Evolutionary conservation across 2,113 vertebrate genomes (phyloP).

Genomic region (Halichoeres trimaculatus): DNA sequence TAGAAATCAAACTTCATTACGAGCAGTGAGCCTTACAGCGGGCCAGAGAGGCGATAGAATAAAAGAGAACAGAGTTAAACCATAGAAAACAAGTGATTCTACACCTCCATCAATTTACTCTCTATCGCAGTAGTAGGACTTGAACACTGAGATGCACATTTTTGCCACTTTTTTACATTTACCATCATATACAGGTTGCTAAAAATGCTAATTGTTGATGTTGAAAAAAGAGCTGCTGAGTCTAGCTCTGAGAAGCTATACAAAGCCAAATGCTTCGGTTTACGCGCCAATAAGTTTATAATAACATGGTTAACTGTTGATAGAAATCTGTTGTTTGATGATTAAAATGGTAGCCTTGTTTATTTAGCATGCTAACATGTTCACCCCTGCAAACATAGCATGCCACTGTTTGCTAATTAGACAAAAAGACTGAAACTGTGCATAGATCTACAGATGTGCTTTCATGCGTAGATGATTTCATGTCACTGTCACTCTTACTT

Average conservation of each 20-base stretch:
- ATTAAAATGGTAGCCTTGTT: too few species aligned
- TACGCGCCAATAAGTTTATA: too few species aligned
- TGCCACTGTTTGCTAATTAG: neutral
- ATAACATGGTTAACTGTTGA: too few species aligned
- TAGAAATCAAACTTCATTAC: slow-evolving; percentile 64
- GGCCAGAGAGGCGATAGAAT: neutral
- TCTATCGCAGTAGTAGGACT: too few species aligned
- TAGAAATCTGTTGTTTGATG: neutral
- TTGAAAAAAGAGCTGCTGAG: too few species aligned
- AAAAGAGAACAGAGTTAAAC: slow-evolving; percentile 5
- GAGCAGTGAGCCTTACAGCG: slow-evolving; percentile 10
- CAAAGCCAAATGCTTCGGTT: too few species aligned
- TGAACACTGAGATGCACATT: too few species aligned
- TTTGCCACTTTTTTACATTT: too few species aligned
- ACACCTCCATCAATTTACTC: too few species aligned
- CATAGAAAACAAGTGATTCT: neutral
- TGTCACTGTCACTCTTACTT: neutral
- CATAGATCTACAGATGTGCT: neutral
- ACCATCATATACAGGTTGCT: too few species aligned
- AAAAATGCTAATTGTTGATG: too few species aligned
- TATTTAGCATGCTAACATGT: neutral
- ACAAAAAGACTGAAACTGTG: neutral
- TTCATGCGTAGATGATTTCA: neutral
- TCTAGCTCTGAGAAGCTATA: too few species aligned
- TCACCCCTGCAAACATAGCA: neutral